These are phyloP conservation scores for Grus americana DNA, from an alignment of 2,113 vertebrate genomes.

Conservation along the genomic window DNA sequence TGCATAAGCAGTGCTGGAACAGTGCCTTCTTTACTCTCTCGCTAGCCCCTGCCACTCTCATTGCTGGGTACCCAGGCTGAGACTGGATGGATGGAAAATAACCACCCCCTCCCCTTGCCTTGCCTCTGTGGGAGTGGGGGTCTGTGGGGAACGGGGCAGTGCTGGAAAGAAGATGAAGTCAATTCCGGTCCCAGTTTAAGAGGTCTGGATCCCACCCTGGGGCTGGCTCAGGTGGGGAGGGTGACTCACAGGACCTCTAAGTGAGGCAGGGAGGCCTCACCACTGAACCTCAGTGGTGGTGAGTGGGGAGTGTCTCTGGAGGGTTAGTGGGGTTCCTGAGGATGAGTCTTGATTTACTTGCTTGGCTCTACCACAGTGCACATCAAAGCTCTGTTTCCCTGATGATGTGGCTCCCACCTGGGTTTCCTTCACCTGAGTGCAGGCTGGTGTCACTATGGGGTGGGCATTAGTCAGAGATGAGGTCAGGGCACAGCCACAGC, in stretches of 20 bases:
- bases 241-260: neutral
- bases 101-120: neutral
- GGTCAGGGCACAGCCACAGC: no score
- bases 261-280: neutral
- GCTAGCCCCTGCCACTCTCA: neutral
- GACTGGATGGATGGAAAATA: neutral
- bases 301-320: neutral
- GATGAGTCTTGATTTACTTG: neutral
- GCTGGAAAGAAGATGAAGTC: neutral
- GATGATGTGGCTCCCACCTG: neutral
- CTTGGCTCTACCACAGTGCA: neutral
- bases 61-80: neutral
- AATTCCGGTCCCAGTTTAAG: neutral
- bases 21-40: neutral
- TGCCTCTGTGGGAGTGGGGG: fast-evolving
- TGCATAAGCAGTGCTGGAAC: neutral
- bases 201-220: neutral
- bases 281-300: fast-evolving
- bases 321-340: neutral
- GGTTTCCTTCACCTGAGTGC: neutral
- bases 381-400: neutral
- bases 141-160: neutral
- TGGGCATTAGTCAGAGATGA: neutral
- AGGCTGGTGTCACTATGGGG: neutral
- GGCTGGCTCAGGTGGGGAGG: neutral